Evolutionary conservation across 2,113 vertebrate genomes (phyloP), one percentile per base, ranked within the genome.

Genomic region (Vidua macroura): DNA sequence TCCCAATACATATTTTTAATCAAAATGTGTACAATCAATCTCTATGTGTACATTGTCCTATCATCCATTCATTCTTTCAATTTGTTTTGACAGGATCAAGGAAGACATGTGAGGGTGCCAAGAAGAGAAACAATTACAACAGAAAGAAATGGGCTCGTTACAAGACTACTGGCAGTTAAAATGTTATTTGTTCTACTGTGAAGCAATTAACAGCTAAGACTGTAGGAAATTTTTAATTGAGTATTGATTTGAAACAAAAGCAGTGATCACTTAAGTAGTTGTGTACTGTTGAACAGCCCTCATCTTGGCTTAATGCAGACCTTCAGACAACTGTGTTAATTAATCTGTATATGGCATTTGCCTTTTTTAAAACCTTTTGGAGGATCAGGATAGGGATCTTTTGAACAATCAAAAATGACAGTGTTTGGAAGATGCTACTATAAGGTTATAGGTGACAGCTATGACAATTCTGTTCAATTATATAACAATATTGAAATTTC

Each of bases 171-270:
- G 95, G 81, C 63, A 85, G 81, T 94, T 96, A 93, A 95, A 88
- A 89, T 92, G 83, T 91, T 96, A 81, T 86, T 96, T 96, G 83
- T 93, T 95, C 83, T 86, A 41, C 84, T 92, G 66, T 83, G 83
- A 91, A 93, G 79, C 92, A 97, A 94, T 96, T 97, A 97, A 95
- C 94, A 87, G 48, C 67, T 64, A 94, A 88, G 93, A 91, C 66
- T 89, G 48, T 17, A 89, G 93, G 96, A 97, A 97, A 94, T 96
- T 88, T 96, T 97, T 98, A 97, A 97, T 86, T 96, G 90, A 79
- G 78, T 97, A 97, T 97, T 97, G 96, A 97, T 97, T 97, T 96
- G 88, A 96, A 95, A 60, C 90, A 88, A 94, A 97, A 75, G 33
- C 81, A 77, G 60, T 94, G 72, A 84, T 96, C 72, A 43, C 73